A percentile compares a stretch with the other conserved stretches of the same genome.
These are phyloP conservation scores for Nycticebus coucang DNA, from an alignment of 2,113 vertebrate species.

Conservation along the genomic window DNA sequence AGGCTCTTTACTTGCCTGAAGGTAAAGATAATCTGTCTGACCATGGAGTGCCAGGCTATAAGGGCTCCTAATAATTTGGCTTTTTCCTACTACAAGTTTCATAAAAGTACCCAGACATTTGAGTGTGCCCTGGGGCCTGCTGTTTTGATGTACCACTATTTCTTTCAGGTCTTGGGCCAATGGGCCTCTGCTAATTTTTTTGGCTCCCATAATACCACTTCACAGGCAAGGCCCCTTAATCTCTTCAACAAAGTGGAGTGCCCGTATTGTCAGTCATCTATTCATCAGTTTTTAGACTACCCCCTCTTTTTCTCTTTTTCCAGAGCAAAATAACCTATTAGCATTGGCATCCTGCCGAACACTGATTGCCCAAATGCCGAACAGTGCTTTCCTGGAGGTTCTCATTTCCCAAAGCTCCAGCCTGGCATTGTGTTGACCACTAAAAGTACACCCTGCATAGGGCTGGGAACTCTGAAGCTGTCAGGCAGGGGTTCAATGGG, in stretches of 20 bases:
- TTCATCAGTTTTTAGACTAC: slow-evolving; percentile 56
- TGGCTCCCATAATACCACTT: slow-evolving; percentile 64
- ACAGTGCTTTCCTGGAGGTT: slow-evolving; percentile 67
- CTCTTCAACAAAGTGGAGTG: slow-evolving; percentile 56
- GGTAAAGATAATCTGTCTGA: neutral
- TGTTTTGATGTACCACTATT: slow-evolving; percentile 52
- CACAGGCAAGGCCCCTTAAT: slow-evolving; percentile 59
- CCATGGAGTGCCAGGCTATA: neutral
- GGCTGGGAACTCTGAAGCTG: slow-evolving; percentile 36
- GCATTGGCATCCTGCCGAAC: slow-evolving; percentile 71
- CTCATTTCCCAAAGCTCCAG: slow-evolving; percentile 49
- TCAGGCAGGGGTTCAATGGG: slow-evolving; percentile 9
- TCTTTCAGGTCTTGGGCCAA: slow-evolving; percentile 47
- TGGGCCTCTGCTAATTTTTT: slow-evolving; percentile 60
- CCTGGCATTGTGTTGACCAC: slow-evolving; percentile 54
- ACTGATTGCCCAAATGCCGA: slow-evolving; percentile 60
- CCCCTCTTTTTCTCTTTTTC: slow-evolving; percentile 56
- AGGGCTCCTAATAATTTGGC: slow-evolving; percentile 27
- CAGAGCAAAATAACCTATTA: slow-evolving; percentile 75
- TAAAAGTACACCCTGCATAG: slow-evolving; percentile 17
- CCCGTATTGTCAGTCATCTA: slow-evolving; percentile 61
- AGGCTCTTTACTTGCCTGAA: slow-evolving; percentile 10
- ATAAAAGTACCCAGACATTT: slow-evolving; percentile 35
- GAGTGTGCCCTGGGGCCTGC: neutral
- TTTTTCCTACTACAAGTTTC: slow-evolving; percentile 54